Conservation (phyloP, 2,797 vertebrate genomes). For the Vespertilio murinus region DNA sequence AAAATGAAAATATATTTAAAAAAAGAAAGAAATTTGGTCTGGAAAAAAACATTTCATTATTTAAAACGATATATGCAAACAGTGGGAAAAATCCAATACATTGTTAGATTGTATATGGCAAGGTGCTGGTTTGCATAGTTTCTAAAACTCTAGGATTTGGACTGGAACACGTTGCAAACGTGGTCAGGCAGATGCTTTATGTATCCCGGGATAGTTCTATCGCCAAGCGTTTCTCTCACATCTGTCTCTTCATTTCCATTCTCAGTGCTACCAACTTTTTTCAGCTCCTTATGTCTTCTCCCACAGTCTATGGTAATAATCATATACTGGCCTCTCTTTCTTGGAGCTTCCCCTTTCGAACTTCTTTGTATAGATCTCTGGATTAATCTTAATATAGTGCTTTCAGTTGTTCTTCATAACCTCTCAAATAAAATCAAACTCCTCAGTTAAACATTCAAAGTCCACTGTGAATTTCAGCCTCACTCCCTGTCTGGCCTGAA, state of each 20-base stretch:
- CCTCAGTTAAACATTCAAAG: constrained; percentile 33
- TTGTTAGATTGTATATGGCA: background rate
- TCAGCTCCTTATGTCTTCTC: constrained; percentile 2
- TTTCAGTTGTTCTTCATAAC: constrained; percentile 14
- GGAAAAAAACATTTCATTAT: background rate
- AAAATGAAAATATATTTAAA: too few relatives aligned
- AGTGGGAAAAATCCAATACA: background rate
- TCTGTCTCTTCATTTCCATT: constrained; percentile 42
- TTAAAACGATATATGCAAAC: background rate
- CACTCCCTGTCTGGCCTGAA: background rate
- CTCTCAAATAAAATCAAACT: constrained; percentile 28
- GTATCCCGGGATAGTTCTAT: background rate
- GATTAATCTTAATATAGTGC: background rate
- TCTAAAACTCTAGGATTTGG: background rate
- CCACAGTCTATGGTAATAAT: background rate
- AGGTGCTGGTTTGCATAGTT: background rate
- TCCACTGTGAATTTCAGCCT: constrained; percentile 7
- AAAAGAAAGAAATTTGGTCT: constrained; percentile 66
- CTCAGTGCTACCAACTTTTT: background rate
- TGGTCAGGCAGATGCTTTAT: constrained; percentile 47
- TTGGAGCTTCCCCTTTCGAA: background rate
- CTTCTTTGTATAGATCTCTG: background rate
- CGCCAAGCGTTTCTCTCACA: constrained; percentile 20
- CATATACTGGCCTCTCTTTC: constrained; percentile 27
- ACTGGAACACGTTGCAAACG: background rate